A percentile compares a stretch with the other conserved stretches of the same genome.
phyloP scores from a whole-genome alignment of 2,888 invertebrate species.

The Phytoseiulus persimilis region DNA sequence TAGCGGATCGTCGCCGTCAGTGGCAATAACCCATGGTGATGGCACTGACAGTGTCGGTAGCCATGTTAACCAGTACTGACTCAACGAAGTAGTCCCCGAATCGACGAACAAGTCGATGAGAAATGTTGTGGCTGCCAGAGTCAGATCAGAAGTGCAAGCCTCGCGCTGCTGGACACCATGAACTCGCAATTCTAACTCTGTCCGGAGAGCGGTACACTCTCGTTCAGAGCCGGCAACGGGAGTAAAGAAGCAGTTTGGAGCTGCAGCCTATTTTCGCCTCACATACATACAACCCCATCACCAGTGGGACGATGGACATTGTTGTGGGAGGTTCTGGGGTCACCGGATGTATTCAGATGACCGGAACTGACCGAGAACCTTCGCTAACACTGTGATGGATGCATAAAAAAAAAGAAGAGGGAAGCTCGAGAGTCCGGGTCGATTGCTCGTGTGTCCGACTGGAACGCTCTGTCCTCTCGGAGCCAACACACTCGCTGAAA shows the following conservation, averaged over 20 bases:
- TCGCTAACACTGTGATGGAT: background rate
- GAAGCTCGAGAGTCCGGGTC: background rate
- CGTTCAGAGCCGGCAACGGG: background rate
- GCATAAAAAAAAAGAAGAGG: background rate
- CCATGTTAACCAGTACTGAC: background rate
- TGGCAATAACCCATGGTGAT: too few relatives aligned
- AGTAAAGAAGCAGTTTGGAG: background rate
- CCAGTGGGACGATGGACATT: background rate
- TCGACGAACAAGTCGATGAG: background rate
- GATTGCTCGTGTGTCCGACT: background rate
- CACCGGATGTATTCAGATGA: slow-evolving; percentile 5
- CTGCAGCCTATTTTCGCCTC: background rate
- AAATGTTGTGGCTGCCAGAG: background rate
- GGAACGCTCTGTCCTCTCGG: background rate
- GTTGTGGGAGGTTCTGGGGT: background rate
- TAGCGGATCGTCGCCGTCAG: too few relatives aligned
- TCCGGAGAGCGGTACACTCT: background rate
- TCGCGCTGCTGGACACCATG: background rate
- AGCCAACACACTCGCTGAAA: background rate
- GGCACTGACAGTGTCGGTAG: background rate
- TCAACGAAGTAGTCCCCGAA: too few relatives aligned
- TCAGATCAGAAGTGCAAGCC: background rate
- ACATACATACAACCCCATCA: slow-evolving; percentile 5
- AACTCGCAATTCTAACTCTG: background rate
- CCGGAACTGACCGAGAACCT: background rate